Conservation (phyloP, 1,140 invertebrate species). For the Papilio xuthus region DNA sequence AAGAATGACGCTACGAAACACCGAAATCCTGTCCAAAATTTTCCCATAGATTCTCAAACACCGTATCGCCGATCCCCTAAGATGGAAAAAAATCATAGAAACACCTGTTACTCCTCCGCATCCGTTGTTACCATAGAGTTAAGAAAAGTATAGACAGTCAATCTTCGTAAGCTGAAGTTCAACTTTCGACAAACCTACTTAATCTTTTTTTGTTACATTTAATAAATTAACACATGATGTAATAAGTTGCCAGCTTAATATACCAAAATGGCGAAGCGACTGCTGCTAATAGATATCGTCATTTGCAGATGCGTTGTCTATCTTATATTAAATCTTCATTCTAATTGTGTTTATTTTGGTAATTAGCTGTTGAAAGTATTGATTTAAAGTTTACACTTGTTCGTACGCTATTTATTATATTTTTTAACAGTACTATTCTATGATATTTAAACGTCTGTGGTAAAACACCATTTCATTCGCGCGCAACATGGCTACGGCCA, state of each 20-base stretch:
- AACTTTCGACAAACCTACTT: no score
- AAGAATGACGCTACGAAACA: slow-evolving; percentile 32
- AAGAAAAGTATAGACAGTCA: background rate
- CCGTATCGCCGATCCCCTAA: slow-evolving; percentile 52
- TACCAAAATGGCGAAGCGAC: no score
- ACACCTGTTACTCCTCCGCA: slow-evolving; percentile 76
- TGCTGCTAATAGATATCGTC: no score
- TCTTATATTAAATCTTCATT: no score
- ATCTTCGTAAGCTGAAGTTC: background rate
- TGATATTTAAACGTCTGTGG: slow-evolving; percentile 13
- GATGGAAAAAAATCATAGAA: slow-evolving; percentile 44
- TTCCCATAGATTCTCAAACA: slow-evolving; percentile 60
- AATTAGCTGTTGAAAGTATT: no score
- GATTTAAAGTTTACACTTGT: no score
- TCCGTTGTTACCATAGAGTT: slow-evolving; percentile 49
- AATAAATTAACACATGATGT: background rate
- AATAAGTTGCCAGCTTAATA: no score
- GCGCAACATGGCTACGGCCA: slow-evolving; percentile 61
- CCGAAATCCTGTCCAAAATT: slow-evolving; percentile 46
- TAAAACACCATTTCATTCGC: slow-evolving; percentile 36
- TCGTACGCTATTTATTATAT: no score
- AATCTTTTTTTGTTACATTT: no score
- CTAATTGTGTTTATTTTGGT: no score
- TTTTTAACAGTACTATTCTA: background rate
- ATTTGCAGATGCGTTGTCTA: no score